Conservation (phyloP, 2,797 vertebrate species). For the Rhynchonycteris naso region DNA sequence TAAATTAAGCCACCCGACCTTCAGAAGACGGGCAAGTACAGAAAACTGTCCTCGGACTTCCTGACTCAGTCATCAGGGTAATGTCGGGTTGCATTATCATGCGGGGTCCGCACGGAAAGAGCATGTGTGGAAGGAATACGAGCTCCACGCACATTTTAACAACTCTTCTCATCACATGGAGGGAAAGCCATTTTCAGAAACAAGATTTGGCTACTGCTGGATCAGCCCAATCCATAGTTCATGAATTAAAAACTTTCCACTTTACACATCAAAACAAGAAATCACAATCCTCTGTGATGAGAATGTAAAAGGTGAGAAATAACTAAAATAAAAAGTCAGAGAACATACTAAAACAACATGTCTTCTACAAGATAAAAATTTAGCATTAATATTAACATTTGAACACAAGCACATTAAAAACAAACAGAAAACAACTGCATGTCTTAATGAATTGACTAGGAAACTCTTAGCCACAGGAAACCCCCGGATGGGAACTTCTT, state of each 20-base stretch:
- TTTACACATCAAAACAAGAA: neutral
- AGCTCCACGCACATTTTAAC: neutral
- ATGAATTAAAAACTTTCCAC: neutral
- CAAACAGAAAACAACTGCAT: neutral
- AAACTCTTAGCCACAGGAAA: neutral
- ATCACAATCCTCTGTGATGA: neutral
- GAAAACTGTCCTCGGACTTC: neutral
- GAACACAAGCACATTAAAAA: neutral
- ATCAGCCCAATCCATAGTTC: neutral
- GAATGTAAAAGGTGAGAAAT: neutral
- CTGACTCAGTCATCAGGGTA: neutral
- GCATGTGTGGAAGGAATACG: neutral
- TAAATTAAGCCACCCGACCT: neutral
- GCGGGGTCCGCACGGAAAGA: neutral
- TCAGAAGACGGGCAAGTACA: neutral
- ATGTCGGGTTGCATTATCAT: neutral
- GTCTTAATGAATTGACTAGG: neutral
- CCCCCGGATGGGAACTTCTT: no score
- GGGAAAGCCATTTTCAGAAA: constrained; percentile 14
- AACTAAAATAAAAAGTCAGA: constrained; percentile 5
- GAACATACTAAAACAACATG: neutral
- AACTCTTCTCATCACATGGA: neutral
- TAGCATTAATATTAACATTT: neutral
- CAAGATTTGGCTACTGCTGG: neutral
- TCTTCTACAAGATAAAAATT: neutral